phyloP scores from a whole-genome alignment of 2,888 invertebrate species.

The Hyalella azteca region DNA sequence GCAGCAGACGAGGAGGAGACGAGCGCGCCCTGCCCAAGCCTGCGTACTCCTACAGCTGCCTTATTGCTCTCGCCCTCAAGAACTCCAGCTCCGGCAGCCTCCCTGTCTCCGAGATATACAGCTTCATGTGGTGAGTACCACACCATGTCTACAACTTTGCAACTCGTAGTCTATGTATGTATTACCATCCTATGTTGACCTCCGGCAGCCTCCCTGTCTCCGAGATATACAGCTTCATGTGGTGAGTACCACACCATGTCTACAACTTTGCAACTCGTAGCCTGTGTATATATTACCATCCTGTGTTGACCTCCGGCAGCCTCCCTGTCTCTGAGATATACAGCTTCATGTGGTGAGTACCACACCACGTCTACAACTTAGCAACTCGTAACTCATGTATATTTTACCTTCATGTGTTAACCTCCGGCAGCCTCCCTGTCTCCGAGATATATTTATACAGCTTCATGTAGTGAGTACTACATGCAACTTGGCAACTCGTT shows the following conservation, averaged over 20 bases:
- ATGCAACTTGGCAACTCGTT: background rate
- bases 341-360: constrained; percentile 93
- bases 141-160: constrained; percentile 1
- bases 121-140: constrained; percentile 90
- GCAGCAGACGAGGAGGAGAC: constrained; percentile 60
- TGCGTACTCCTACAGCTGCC: constrained; percentile 95
- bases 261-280: background rate
- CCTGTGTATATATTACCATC: no score
- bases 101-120: constrained; percentile 97
- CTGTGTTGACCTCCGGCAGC: constrained; percentile 89
- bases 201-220: constrained; percentile 95
- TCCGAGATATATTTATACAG: constrained; percentile 99
- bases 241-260: constrained; percentile 71
- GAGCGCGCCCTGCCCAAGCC: constrained; percentile 86
- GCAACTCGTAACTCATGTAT: no score
- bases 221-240: constrained; percentile 98
- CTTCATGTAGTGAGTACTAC: constrained; percentile 87
- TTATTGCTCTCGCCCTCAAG: constrained; percentile 97
- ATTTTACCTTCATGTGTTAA: no score
- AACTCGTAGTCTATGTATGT: no score
- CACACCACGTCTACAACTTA: constrained; percentile 10
- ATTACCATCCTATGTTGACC: no score
- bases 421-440: constrained; percentile 91
- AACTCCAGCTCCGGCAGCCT: constrained; percentile 92
- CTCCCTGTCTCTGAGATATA: constrained; percentile 98